A percentile compares a stretch with the other conserved stretches of the same genome.
These are phyloP conservation scores for Pachydiplax longipennis DNA, from an alignment of 2,888 invertebrate species.

Conservation along the genomic window DNA sequence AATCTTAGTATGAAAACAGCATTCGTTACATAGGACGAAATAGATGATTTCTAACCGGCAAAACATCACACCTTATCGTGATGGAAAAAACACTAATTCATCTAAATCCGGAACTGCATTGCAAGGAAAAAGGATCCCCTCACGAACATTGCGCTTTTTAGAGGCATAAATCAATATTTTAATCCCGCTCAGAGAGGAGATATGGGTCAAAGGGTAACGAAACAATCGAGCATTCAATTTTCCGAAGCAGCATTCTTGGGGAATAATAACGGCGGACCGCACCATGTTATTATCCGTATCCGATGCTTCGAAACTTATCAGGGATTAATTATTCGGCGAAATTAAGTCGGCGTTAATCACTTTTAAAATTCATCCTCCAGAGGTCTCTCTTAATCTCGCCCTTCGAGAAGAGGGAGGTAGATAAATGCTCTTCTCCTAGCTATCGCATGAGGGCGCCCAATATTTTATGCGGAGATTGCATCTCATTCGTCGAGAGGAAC, in stretches of 20 bases:
- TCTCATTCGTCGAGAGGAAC: constrained; percentile 11
- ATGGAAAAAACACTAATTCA: too few species aligned
- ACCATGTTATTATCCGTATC: neutral
- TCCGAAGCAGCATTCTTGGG: neutral
- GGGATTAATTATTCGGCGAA: constrained; percentile 15
- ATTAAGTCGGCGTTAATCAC: constrained; percentile 31
- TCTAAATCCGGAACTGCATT: too few species aligned
- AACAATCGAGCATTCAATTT: neutral
- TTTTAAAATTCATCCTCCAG: neutral
- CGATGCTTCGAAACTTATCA: neutral
- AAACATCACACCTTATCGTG: too few species aligned
- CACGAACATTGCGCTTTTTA: too few species aligned
- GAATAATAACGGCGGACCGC: neutral
- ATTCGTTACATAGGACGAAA: too few species aligned
- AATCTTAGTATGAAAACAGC: too few species aligned
- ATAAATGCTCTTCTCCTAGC: neutral
- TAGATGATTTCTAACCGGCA: too few species aligned
- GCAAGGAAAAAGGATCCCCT: too few species aligned
- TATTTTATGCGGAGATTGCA: constrained; percentile 41
- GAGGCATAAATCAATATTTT: too few species aligned
- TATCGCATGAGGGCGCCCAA: constrained; percentile 7
- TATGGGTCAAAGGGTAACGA: neutral
- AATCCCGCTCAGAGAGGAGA: neutral
- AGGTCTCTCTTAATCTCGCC: neutral
- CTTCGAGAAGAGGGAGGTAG: neutral